Percentiles rank a stretch among this genome's conserved stretches.
Evolutionary conservation across 2,797 vertebrate genomes (phyloP).

Genomic region (Pelodytes ibericus): DNA sequence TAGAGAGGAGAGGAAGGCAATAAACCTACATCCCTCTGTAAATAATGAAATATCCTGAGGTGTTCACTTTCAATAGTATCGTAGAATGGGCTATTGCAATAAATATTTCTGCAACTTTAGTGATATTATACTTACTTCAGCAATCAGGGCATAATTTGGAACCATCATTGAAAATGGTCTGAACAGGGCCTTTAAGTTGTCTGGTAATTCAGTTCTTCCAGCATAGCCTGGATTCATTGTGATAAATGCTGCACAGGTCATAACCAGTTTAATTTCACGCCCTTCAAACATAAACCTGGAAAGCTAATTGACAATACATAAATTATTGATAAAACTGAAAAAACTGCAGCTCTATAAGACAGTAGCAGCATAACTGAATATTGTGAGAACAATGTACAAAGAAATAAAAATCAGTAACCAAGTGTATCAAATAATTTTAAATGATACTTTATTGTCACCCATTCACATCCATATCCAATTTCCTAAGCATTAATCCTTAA

Average conservation of each 20-base stretch:
- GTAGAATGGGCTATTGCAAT: not conserved
- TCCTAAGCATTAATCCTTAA: too few species aligned
- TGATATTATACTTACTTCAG: slow-evolving; percentile 72
- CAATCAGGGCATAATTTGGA: slow-evolving; percentile 86
- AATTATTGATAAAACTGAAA: not conserved
- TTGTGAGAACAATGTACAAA: too few species aligned
- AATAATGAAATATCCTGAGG: too few species aligned
- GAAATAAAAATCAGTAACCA: too few species aligned
- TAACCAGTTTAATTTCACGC: slow-evolving; percentile 83
- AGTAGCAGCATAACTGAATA: too few species aligned
- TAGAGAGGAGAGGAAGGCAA: too few species aligned
- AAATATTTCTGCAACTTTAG: not conserved
- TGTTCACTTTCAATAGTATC: too few species aligned
- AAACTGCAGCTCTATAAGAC: not conserved
- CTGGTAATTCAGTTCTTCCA: slow-evolving; percentile 84
- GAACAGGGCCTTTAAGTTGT: slow-evolving; percentile 87
- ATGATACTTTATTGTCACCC: too few species aligned
- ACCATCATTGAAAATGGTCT: slow-evolving; percentile 90
- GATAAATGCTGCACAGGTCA: slow-evolving; percentile 87
- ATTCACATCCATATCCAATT: too few species aligned
- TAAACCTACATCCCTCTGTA: too few species aligned
- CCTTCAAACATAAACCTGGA: slow-evolving; percentile 86
- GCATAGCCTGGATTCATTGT: slow-evolving; percentile 91
- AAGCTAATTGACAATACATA: slow-evolving; percentile 66
- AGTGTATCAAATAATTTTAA: too few species aligned